Conservation (phyloP, 2,113 vertebrate species). For the Sorex araneus region DNA sequence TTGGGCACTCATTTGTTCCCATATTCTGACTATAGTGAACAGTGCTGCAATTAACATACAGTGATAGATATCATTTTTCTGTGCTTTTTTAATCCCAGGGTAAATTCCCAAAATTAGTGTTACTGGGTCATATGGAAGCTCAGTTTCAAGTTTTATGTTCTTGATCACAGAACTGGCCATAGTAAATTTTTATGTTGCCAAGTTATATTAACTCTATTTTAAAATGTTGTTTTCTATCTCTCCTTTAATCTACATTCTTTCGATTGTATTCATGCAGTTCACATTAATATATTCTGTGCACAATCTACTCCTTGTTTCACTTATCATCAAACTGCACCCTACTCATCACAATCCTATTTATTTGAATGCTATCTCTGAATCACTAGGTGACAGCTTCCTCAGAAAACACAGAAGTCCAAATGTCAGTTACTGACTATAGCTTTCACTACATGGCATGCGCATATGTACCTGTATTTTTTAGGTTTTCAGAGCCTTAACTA, state of each 20-base stretch:
- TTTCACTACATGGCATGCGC: background rate
- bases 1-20: no score
- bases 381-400: background rate
- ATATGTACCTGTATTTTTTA: background rate
- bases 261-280: background rate
- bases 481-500: background rate
- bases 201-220: background rate
- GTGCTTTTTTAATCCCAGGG: no score
- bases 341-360: background rate
- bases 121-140: no score
- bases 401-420: background rate
- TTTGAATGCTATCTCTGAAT: background rate
- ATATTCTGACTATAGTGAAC: no score
- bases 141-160: background rate
- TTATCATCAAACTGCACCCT: background rate
- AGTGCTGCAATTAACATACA: no score
- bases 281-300: background rate
- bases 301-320: background rate
- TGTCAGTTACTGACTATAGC: background rate
- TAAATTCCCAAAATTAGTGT: no score
- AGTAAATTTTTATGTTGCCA: slow-evolving; percentile 15
- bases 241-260: background rate
- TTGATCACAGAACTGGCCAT: background rate
- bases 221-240: background rate
- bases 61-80: no score